Percentiles rank a stretch among this genome's conserved stretches.
These are phyloP conservation scores for Megamerina dolium DNA, from an alignment of 2,888 invertebrate genomes.

Conservation along the genomic window DNA sequence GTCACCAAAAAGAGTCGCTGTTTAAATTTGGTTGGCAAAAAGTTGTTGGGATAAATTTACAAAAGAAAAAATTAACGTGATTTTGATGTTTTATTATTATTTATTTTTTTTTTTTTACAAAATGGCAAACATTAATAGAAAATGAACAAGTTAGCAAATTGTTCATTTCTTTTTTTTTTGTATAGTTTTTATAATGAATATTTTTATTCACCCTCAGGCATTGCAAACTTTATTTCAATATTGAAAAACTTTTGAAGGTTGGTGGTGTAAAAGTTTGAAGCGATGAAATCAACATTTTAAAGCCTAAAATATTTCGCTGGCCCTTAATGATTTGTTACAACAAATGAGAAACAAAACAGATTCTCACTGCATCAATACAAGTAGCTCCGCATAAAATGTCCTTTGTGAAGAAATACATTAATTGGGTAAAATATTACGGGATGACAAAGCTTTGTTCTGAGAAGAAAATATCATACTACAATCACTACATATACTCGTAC, in stretches of 20 bases:
- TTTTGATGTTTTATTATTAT: neutral
- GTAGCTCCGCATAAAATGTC: too few relatives aligned
- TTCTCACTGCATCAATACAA: too few relatives aligned
- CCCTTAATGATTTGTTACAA: too few relatives aligned
- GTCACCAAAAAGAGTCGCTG: neutral
- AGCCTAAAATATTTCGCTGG: too few relatives aligned
- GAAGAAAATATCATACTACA: too few relatives aligned
- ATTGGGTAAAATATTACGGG: too few relatives aligned
- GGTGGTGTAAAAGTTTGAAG: too few relatives aligned
- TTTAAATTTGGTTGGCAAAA: conserved; percentile 4
- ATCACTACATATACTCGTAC: too few relatives aligned
- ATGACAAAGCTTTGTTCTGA: too few relatives aligned
- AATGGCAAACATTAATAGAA: conserved; percentile 11
- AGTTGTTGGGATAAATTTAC: neutral
- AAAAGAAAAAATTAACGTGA: neutral
- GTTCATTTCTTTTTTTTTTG: conserved; percentile 3
- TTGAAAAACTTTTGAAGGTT: conserved; percentile 6
- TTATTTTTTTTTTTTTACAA: neutral
- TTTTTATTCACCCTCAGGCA: conserved; percentile 4
- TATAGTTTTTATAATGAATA: neutral
- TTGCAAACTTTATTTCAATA: conserved; percentile 3
- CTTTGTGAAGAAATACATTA: too few relatives aligned
- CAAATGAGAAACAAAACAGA: too few relatives aligned
- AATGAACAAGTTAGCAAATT: conserved; percentile 15
- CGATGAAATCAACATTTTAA: too few relatives aligned